These are phyloP conservation scores for Dendroctonus valens DNA, from an alignment of 1,140 invertebrate species.

Conservation along the genomic window DNA sequence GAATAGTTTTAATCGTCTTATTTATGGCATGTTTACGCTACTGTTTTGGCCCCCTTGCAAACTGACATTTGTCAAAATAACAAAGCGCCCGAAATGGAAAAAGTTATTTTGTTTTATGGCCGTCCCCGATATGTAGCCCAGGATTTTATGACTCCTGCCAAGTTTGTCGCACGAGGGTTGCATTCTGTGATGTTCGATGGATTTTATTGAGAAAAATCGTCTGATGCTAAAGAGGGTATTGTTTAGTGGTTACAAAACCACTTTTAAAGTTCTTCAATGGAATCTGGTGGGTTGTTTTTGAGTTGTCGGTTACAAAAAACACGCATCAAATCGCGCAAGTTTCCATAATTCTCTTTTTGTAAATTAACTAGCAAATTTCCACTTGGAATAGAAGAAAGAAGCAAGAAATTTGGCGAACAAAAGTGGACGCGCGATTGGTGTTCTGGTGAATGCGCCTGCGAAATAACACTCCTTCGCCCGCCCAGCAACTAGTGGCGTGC, in stretches of 20 bases:
- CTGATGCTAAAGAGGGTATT: background rate
- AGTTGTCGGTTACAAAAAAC: no score
- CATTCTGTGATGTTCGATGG: background rate
- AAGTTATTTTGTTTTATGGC: constrained; percentile 20
- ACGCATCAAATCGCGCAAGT: no score
- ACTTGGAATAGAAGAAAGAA: no score
- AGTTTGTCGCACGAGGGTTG: background rate
- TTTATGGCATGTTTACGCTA: constrained; percentile 46
- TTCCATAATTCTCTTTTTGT: no score
- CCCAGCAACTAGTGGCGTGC: no score
- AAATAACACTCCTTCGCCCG: no score
- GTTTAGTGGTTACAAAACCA: background rate
- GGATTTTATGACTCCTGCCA: constrained; percentile 10
- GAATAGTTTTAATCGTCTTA: constrained; percentile 48
- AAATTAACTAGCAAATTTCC: no score
- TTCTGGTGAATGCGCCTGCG: no score
- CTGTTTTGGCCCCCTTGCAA: constrained; percentile 33
- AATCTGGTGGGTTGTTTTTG: no score
- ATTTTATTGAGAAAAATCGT: background rate
- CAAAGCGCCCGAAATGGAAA: constrained; percentile 31
- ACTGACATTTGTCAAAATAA: constrained; percentile 49
- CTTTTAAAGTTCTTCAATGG: background rate
- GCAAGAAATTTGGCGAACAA: no score
- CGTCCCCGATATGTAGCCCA: background rate
- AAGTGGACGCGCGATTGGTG: no score